Base-by-base conservation (phyloP, 2,797 vertebrate species). In the Borostomias antarcticus region DNA sequence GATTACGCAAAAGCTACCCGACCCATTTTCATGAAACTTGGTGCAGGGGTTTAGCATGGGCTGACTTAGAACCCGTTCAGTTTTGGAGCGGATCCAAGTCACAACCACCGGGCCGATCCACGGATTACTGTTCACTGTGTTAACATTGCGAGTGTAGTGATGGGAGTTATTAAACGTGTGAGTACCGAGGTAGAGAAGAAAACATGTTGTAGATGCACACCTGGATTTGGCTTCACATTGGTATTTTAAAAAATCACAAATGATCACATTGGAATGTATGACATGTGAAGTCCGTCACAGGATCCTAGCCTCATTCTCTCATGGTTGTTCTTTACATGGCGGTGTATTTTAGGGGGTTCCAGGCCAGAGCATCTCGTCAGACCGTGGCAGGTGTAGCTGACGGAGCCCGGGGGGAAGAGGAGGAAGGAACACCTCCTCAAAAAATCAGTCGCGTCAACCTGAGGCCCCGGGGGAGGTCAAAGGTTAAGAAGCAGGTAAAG, bases 391-490 rank as follows among this genome's bases (percentile, higher is more conserved):
- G 37, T 1, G 9, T 2, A 17, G 37, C 37, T 7, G 37, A 43
- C 5, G 11, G 5, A 21, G 86, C 88, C 19, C 91, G 92, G 29
- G 70, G 86, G 0, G 62, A 93, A 0, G 74, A 83, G 70, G 80
- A 11, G 58, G n/a, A 72, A 58, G 73, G 61, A 64, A 45, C 40
- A 0, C 81, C 84, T 48, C 86, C 85, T 43, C 92, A 91, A 21
- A 89, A 92, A 78, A 88, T 57, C 69, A 86, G 86, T 0, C 0
- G 92, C 69, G 89, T 90, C 21, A 90, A 93, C 62, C 80, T 94
- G n/a, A 93, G 91, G 73, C 86, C 86, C 74, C 89, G 80, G 72
- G 92, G 93, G 13, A 91, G 88, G 70, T 93, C 89, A 30, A 62
- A 48, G 59, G n/a, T 6, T 1, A n/a, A 9, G 1, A 29, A 33